Evolutionary conservation across 2,113 vertebrate genomes (phyloP).

Genomic region (Connochaetes taurinus): DNA sequence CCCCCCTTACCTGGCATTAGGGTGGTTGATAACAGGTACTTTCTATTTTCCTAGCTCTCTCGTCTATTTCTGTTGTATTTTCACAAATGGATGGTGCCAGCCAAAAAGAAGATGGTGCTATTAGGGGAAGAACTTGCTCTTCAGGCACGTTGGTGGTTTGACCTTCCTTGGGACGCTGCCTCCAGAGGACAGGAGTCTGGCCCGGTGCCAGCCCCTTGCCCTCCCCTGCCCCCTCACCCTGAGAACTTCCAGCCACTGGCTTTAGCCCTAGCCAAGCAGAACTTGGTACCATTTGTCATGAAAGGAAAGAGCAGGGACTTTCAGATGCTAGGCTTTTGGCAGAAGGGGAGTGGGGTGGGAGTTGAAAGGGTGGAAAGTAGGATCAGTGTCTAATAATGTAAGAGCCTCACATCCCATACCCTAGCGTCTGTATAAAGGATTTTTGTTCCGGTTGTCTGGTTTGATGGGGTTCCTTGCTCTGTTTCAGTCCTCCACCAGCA

Average conservation of each 20-base stretch:
- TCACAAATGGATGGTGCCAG: not conserved
- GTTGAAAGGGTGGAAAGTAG: not conserved
- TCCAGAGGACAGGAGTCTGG: not conserved
- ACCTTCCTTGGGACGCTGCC: not conserved
- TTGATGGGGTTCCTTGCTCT: conserved; percentile 36
- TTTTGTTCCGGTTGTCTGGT: not conserved
- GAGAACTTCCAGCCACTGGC: not conserved
- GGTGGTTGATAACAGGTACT: conserved; percentile 92
- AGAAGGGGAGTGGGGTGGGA: not conserved
- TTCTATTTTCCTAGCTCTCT: not conserved
- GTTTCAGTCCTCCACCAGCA: conserved; percentile 90
- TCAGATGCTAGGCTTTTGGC: not conserved
- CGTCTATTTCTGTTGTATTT: not conserved
- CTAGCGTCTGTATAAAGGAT: fast-evolving
- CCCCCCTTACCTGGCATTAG: conserved; percentile 95
- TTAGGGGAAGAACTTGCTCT: not conserved
- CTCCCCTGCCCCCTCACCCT: not conserved
- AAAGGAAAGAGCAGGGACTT: not conserved
- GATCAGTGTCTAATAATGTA: not conserved
- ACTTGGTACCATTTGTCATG: not conserved
- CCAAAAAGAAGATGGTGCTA: not conserved
- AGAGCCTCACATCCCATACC: not conserved
- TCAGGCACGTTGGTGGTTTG: not conserved
- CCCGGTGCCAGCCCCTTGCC: not conserved
- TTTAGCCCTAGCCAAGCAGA: not conserved